Evolutionary conservation across 2,888 invertebrate genomes (phyloP).

Genomic region (Thecocarcelia acutangulata): DNA sequence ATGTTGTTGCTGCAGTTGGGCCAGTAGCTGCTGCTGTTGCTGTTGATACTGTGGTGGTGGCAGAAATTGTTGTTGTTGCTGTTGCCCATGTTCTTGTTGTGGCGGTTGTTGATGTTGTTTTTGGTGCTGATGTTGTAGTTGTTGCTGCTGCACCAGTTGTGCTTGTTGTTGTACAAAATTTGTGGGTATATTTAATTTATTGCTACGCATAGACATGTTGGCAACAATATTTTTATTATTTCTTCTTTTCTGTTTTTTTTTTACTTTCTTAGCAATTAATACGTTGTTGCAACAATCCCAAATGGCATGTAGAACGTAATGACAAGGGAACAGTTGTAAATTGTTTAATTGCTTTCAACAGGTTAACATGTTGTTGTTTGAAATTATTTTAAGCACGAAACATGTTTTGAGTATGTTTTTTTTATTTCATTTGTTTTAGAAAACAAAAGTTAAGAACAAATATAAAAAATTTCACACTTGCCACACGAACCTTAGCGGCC

Average conservation of each 20-base stretch:
- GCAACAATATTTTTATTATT: neutral
- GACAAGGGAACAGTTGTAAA: constrained; percentile 44
- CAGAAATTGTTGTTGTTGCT: constrained; percentile 69
- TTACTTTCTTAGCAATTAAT: constrained; percentile 20
- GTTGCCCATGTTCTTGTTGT: constrained; percentile 73
- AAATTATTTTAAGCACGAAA: constrained; percentile 59
- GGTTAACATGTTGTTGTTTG: constrained; percentile 40
- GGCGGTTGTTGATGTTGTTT: constrained; percentile 75
- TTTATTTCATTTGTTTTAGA: neutral
- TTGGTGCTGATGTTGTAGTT: constrained; percentile 71
- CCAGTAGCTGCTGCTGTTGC: constrained; percentile 71
- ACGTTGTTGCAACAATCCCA: constrained; percentile 4
- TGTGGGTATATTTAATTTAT: constrained; percentile 75
- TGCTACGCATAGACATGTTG: constrained; percentile 80
- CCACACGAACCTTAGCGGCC: neutral
- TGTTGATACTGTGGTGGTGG: constrained; percentile 71
- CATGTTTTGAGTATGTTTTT: constrained; percentile 10
- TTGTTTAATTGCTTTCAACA: constrained; percentile 51
- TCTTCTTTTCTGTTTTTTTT: neutral
- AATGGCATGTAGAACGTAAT: constrained; percentile 3
- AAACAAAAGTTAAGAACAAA: constrained; percentile 6
- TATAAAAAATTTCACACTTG: neutral
- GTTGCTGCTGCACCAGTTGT: constrained; percentile 70
- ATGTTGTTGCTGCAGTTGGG: constrained; percentile 74
- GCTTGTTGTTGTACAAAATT: constrained; percentile 71